Conservation (phyloP, 2,888 invertebrate species). For the Drosophila recens region DNA sequence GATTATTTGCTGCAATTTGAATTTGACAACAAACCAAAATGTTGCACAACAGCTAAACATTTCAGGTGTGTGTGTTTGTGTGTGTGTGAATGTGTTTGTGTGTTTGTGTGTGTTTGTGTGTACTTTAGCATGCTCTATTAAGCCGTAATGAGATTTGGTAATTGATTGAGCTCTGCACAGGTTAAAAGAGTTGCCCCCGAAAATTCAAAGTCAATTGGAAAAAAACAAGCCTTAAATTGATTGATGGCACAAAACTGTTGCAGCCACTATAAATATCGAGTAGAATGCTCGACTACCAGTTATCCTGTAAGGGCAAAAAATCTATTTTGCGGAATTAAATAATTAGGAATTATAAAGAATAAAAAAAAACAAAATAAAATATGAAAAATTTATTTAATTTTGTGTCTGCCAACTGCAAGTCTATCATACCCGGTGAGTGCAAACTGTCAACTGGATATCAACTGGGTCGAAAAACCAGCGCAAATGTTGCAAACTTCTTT, state of each 20-base stretch:
- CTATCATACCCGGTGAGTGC: neutral
- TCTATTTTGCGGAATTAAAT: no score
- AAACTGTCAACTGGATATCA: conserved; percentile 1
- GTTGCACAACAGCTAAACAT: conserved; percentile 33
- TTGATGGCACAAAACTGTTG: conserved; percentile 50
- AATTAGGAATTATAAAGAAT: no score
- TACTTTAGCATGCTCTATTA: conserved; percentile 72
- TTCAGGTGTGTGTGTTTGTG: conserved; percentile 15
- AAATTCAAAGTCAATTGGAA: conserved; percentile 32
- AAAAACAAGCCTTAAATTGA: conserved; percentile 51
- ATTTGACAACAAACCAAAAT: conserved; percentile 45
- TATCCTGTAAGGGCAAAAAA: neutral
- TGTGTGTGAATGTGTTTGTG: conserved; percentile 10
- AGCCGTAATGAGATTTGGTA: conserved; percentile 79
- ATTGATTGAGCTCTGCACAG: conserved; percentile 69
- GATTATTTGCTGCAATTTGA: conserved; percentile 49
- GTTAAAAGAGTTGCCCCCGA: conserved; percentile 37
- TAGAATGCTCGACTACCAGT: neutral
- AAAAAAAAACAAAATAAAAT: no score
- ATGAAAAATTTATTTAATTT: no score
- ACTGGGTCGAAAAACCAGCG: neutral
- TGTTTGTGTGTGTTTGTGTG: conserved; percentile 12
- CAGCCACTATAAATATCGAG: neutral
- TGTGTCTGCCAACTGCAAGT: neutral
- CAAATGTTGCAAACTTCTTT: conserved; percentile 34